Conservation (phyloP, 2,888 invertebrate genomes). For the Heterodera filipjevi region DNA sequence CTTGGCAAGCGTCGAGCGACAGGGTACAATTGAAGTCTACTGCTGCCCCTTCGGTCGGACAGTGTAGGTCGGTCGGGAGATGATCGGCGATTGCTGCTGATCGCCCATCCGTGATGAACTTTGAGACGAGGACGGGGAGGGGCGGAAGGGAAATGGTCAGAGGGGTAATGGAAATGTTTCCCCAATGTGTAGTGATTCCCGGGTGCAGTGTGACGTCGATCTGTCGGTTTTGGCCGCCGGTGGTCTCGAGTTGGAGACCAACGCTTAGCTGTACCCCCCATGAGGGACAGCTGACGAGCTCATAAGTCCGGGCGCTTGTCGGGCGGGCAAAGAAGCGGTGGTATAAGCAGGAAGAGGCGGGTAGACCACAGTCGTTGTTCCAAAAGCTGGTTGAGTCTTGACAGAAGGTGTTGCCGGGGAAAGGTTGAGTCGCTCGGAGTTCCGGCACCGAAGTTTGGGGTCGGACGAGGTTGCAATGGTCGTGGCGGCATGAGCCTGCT, state of each 20-base stretch:
- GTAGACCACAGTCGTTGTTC: background rate
- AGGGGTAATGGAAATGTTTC: background rate
- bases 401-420: background rate
- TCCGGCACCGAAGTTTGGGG: background rate
- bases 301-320: background rate
- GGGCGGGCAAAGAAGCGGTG: background rate
- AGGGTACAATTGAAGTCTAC: slow-evolving; percentile 10
- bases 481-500: too few relatives aligned
- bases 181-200: background rate
- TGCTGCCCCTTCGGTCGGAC: slow-evolving; percentile 1
- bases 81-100: background rate
- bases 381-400: background rate
- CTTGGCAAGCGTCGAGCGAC: slow-evolving; percentile 3
- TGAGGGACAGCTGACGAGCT: background rate
- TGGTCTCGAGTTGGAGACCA: background rate
- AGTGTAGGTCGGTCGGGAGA: too few relatives aligned
- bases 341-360: background rate
- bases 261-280: background rate
- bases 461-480: background rate
- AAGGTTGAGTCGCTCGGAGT: background rate
- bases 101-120: too few relatives aligned
- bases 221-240: background rate
- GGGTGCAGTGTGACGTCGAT: background rate
- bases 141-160: background rate
- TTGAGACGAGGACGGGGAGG: background rate